These are phyloP conservation scores for Rhynchotus rufescens DNA, from an alignment of 2,797 vertebrate genomes.

Conservation along the genomic window DNA sequence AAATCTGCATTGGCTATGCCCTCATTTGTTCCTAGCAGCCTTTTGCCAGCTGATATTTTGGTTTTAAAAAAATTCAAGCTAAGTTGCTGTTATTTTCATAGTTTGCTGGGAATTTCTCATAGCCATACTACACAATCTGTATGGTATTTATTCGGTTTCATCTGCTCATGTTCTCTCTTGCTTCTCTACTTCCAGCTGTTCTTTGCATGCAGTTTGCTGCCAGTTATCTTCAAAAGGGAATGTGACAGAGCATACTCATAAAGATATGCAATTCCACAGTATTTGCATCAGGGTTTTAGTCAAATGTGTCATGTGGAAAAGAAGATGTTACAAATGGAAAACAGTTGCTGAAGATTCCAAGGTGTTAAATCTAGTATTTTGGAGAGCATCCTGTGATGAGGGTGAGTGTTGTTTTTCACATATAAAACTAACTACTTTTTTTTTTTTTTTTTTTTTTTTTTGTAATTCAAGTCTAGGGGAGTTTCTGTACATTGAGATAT, in stretches of 20 bases:
- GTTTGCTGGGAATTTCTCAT: conserved; percentile 51
- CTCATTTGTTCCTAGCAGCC: neutral
- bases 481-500: neutral
- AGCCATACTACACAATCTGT: neutral
- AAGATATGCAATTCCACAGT: conserved; percentile 15
- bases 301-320: neutral
- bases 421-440: neutral
- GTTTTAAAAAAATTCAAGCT: neutral
- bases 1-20: neutral
- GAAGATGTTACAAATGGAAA: conserved; percentile 32
- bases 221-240: conserved; percentile 57
- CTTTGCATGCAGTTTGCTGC: conserved; percentile 3
- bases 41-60: neutral
- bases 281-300: conserved; percentile 38
- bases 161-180: neutral
- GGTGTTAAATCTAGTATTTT: neutral
- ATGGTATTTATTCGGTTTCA: conserved; percentile 29
- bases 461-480: neutral
- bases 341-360: conserved; percentile 4
- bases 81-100: neutral
- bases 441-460: neutral
- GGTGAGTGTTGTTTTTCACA: neutral
- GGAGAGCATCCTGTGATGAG: neutral
- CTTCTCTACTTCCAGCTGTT: conserved; percentile 45
- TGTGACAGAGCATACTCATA: conserved; percentile 3